A percentile compares a stretch with the other conserved stretches of the same genome.
Conservation (phyloP, 1,140 invertebrate genomes). For the Tetragnatha versicolor region DNA sequence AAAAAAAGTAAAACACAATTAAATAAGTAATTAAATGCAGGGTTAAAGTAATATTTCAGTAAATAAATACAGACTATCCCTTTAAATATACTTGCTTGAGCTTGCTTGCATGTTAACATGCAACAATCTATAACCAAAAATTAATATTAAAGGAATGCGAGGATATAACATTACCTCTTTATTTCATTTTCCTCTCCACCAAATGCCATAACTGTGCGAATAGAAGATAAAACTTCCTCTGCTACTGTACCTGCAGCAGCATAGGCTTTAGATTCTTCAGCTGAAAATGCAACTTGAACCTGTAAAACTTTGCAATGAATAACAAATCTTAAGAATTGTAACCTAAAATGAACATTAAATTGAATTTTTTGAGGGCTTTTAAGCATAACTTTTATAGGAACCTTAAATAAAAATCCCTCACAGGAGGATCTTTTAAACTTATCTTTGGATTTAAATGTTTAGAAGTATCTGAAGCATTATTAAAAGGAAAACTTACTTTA, state of each 20-base stretch:
- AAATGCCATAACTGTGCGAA: constrained; percentile 65
- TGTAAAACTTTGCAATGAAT: background rate
- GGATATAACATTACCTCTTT: too few species aligned
- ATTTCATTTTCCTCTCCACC: constrained; percentile 64
- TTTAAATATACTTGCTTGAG: too few species aligned
- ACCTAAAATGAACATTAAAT: background rate
- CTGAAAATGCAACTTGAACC: constrained; percentile 23
- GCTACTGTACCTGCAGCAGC: constrained; percentile 66
- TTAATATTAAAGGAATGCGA: too few species aligned
- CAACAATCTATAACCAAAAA: too few species aligned
- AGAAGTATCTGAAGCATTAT: background rate
- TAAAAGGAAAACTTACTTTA: constrained; percentile 54
- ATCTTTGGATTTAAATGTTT: background rate
- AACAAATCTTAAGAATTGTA: background rate
- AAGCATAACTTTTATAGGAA: background rate
- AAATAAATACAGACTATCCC: too few species aligned
- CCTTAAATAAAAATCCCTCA: background rate
- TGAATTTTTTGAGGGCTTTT: background rate
- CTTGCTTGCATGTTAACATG: too few species aligned
- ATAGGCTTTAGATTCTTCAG: constrained; percentile 62
- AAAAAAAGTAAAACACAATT: too few species aligned
- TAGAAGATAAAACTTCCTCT: constrained; percentile 65
- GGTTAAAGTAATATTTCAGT: too few species aligned
- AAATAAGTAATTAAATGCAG: too few species aligned
- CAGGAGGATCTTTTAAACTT: background rate